phyloP scores from a whole-genome alignment of 2,888 invertebrate genomes.

The Brenthis hecate region DNA sequence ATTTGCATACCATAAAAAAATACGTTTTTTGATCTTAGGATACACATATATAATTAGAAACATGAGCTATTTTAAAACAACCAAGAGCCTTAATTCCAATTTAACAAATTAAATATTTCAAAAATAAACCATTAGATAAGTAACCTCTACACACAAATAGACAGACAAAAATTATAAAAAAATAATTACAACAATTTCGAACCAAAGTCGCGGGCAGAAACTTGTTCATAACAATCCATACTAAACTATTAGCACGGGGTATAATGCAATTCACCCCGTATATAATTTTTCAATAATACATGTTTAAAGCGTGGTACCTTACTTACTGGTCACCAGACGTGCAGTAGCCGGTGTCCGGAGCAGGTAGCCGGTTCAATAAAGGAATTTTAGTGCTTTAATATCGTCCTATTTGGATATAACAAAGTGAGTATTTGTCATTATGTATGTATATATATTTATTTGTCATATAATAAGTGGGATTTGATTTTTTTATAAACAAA shows the following conservation, averaged over 20 bases:
- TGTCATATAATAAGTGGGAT: background rate
- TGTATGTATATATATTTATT: background rate
- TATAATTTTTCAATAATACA: constrained; percentile 57
- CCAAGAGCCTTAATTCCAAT: too few relatives aligned
- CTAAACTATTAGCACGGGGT: constrained; percentile 3
- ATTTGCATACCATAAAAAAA: too few relatives aligned
- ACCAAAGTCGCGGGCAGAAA: background rate
- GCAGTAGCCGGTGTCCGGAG: constrained; percentile 61
- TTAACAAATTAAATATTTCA: too few relatives aligned
- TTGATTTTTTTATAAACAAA: too few relatives aligned
- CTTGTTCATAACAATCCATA: background rate
- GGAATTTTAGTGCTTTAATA: constrained; percentile 11
- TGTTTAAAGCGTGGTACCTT: constrained; percentile 62
- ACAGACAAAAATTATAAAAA: background rate
- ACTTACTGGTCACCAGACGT: constrained; percentile 52
- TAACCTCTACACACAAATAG: background rate
- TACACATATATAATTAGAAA: too few relatives aligned
- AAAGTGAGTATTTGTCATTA: constrained; percentile 1
- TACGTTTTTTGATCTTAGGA: too few relatives aligned
- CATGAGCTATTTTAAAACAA: too few relatives aligned
- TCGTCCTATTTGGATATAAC: background rate
- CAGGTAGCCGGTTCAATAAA: constrained; percentile 49
- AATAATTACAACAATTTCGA: background rate
- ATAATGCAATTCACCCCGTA: constrained; percentile 48
- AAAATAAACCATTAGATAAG: too few relatives aligned